Evolutionary conservation across 2,888 invertebrate genomes (phyloP), one percentile per base, ranked within the genome.

Genomic region (Latheticus oryzae): DNA sequence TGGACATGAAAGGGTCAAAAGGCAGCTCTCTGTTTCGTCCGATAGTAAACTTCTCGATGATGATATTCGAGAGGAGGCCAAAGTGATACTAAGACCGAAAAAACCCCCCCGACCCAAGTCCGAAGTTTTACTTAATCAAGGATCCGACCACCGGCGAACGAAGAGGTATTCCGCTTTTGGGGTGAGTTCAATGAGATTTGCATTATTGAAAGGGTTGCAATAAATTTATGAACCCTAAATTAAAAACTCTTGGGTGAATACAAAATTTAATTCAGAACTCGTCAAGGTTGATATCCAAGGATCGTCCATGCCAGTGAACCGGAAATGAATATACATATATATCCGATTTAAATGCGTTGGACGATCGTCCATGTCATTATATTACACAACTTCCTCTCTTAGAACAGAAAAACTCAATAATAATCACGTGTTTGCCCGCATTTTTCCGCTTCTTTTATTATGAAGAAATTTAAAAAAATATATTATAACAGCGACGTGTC

Each of bases 151-250:
- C 79, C 87, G 93, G 80, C 85, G 92, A 79, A 90, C 91, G 75
- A 96, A 96, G 84, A 87, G 96, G 80, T 95, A 93, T 83, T 95
- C 95, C 78, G 96, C 96, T 80, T 97, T 96, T 85, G 95, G 95
- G 85, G 96, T 96, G 79, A 86, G 90, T 84, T 50, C 26, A n/a
- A 23, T 23, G 4, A 5, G n/a, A 17, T 38, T 32, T 38, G n/a
- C 11, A 28, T 43, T 40, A 40, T 40, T 40, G 12, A 40, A 12
- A 15, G 15, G 33, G 33, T 24, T 13, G 8, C 7, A 19, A 26
- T 40, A n/a, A n/a, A n/a, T n/a, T n/a, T n/a, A n/a, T n/a, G n/a
- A n/a, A n/a, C n/a, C n/a, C n/a, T n/a, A n/a, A n/a, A n/a, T n/a
- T n/a, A n/a, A n/a, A n/a, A n/a, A n/a, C n/a, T n/a, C n/a, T n/a